Evolutionary conservation across 1,140 invertebrate genomes (phyloP).

Genomic region (Calliopsis andreniformis): DNA sequence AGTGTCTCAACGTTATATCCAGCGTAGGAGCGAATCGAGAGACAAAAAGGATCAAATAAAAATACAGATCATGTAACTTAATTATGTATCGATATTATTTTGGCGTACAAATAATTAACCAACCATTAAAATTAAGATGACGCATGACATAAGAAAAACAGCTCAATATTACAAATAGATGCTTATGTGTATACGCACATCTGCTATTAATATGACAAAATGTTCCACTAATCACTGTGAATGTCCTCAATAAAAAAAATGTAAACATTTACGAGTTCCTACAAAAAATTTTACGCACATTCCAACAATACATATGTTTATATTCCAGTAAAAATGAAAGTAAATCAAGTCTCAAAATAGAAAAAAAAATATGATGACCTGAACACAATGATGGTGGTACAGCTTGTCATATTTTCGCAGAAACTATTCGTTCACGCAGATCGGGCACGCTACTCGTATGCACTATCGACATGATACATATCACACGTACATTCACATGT

Average conservation of each 20-base stretch:
- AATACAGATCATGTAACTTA: slow-evolving; percentile 73
- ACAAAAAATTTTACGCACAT: not conserved
- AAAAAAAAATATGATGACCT: not conserved
- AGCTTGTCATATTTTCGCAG: slow-evolving; percentile 42
- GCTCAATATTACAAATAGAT: slow-evolving; percentile 49
- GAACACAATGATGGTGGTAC: slow-evolving; percentile 27
- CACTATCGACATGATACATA: slow-evolving; percentile 9
- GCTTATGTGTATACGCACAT: slow-evolving; percentile 19
- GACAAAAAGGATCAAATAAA: slow-evolving; percentile 57
- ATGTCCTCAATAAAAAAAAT: not conserved
- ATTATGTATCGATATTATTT: slow-evolving; percentile 70
- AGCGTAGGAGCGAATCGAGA: slow-evolving; percentile 42
- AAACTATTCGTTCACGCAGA: not conserved
- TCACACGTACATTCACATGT: not conserved
- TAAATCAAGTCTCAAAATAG: not conserved
- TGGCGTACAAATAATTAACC: slow-evolving; percentile 78
- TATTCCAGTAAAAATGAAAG: not conserved
- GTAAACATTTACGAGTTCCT: not conserved
- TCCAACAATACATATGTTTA: not conserved
- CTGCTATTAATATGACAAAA: slow-evolving; percentile 52
- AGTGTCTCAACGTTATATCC: slow-evolving; percentile 66
- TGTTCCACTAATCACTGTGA: slow-evolving; percentile 16
- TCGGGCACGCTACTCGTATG: not conserved
- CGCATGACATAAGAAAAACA: slow-evolving; percentile 57
- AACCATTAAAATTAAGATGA: slow-evolving; percentile 69